phyloP scores from a whole-genome alignment of 2,888 invertebrate genomes.

The Ochropacha duplaris region DNA sequence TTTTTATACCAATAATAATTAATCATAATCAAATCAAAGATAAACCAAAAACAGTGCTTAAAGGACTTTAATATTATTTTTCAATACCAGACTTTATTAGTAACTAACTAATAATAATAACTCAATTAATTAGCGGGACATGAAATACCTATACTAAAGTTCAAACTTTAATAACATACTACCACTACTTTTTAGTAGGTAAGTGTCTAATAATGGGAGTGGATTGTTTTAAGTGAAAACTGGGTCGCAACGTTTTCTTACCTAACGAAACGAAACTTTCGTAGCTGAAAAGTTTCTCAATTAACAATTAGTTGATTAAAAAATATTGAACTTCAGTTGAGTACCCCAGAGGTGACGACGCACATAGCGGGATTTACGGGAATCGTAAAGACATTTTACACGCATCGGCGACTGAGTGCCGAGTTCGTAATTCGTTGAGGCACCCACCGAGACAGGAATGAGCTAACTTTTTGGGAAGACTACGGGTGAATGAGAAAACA shows the following conservation, averaged over 20 bases:
- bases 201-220: slow-evolving; percentile 15
- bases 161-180: not conserved
- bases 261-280: slow-evolving; percentile 47
- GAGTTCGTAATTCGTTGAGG: slow-evolving; percentile 69
- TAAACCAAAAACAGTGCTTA: too few species aligned
- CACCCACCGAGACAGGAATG: slow-evolving; percentile 70
- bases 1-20: too few species aligned
- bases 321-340: slow-evolving; percentile 42
- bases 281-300: slow-evolving; percentile 66
- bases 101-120: too few species aligned
- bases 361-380: slow-evolving; percentile 59
- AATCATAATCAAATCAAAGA: too few species aligned
- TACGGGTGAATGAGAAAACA: slow-evolving; percentile 75
- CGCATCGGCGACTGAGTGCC: slow-evolving; percentile 72
- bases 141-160: too few species aligned
- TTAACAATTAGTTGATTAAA: slow-evolving; percentile 74
- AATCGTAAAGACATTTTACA: slow-evolving; percentile 74
- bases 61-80: too few species aligned
- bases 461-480: slow-evolving; percentile 71
- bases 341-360: slow-evolving; percentile 36
- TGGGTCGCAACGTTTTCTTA: slow-evolving; percentile 53
- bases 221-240: slow-evolving; percentile 52
- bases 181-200: slow-evolving; percentile 2
- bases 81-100: too few species aligned
- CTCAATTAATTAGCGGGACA: too few species aligned